Evolutionary conservation across 1,140 invertebrate species (phyloP), one percentile per base, ranked within the genome.

Genomic region (Protaetia brevitarsis): DNA sequence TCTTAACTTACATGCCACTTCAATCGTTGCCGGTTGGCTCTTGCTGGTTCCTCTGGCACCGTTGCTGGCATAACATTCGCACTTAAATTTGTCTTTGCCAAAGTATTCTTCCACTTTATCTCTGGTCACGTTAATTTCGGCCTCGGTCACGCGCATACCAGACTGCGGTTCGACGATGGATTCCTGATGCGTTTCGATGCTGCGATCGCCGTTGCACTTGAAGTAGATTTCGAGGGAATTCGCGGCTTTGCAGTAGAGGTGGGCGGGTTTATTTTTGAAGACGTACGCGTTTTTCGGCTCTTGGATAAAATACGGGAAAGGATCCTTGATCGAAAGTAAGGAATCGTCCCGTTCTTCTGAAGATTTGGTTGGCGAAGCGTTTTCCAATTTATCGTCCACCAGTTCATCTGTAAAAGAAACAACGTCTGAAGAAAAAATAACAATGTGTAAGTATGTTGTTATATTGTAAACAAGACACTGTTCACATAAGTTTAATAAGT

Each of bases 91-190:
- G 57, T 94, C 90, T 69, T 88, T 88, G 56, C 91, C 90, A 74
- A 93, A 94, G 78, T 91, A 95, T 74, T 96, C 93, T 69, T 96
- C 93, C 62, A 96, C 91, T 70, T 94, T 89, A 76, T 94, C 89
- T 51, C 92, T 85, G 7, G 92, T 93, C 41, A 97, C 87, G 76
- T 95, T 93, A 63, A 93, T 85, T 66, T 93, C 91, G 8, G 89
- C 89, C 74, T 96, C 92, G 66, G 94, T 86, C 69, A 93, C 90
- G 70, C 92, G 84, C 1, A 92, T 88, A 6, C 92, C 92, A 5
- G 88, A 92, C 71, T 93, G 89, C 1, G 93, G 93, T 76, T 97
- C 92, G 45, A 94, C 91, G 61, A 88, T 86, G 59, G 87, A 84
- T 66, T 83, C 81, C 59, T 83, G 83, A 67, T 82, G 77, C 8